Percentiles rank a stretch among this genome's conserved stretches.
These are phyloP conservation scores for Mythimna ferrago DNA, from an alignment of 2,888 invertebrate genomes.

Conservation along the genomic window DNA sequence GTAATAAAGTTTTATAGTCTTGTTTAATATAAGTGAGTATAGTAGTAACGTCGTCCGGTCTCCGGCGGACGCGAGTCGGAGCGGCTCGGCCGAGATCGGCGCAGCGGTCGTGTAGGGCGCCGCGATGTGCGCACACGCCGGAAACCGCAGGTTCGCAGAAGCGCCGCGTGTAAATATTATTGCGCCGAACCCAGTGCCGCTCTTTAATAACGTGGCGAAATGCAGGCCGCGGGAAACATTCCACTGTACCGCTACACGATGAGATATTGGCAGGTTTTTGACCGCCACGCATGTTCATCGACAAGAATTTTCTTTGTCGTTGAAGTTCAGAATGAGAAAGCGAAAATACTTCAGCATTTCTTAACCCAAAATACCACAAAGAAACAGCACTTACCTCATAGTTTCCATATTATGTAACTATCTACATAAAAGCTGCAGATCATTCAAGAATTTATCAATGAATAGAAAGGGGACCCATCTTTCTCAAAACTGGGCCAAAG, in stretches of 20 bases:
- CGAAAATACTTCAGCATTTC: conserved; percentile 45
- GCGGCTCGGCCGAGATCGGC: conserved; percentile 58
- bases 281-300: conserved; percentile 65
- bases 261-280: conserved; percentile 76
- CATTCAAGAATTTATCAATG: conserved; percentile 57
- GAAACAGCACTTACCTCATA: conserved; percentile 15
- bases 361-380: conserved; percentile 16
- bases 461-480: conserved; percentile 59
- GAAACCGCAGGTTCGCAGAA: conserved; percentile 84
- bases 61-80: conserved; percentile 63
- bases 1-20: conserved; percentile 64
- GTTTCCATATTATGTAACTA: conserved; percentile 19
- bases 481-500: conserved; percentile 74
- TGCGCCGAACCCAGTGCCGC: conserved; percentile 70
- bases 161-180: conserved; percentile 80
- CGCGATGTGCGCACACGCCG: conserved; percentile 70
- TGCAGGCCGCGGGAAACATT: conserved; percentile 72
- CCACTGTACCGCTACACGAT: conserved; percentile 75
- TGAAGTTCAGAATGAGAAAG: conserved; percentile 64
- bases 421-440: conserved; percentile 41
- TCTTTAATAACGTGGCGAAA: conserved; percentile 73
- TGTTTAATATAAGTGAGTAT: conserved; percentile 64
- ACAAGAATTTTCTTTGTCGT: conserved; percentile 74
- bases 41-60: conserved; percentile 59
- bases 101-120: conserved; percentile 51